Conservation (phyloP, 1,140 invertebrate genomes). For the Centruroides sculpturatus region DNA sequence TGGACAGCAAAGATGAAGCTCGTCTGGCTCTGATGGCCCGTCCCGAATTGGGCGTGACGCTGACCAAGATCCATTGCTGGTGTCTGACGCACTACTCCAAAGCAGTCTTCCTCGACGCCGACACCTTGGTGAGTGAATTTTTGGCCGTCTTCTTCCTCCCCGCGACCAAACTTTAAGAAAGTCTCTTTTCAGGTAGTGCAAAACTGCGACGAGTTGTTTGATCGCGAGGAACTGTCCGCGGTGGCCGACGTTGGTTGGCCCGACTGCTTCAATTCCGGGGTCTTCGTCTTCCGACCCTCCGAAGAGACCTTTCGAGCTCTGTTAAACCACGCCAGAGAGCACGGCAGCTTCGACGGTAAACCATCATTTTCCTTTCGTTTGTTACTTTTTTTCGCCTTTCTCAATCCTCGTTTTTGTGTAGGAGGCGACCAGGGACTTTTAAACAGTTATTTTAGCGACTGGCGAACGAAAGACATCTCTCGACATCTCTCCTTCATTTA, state of each 20-base stretch:
- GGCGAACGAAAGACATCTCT: slow-evolving; percentile 77
- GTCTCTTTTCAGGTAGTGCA: slow-evolving; percentile 39
- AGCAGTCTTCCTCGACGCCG: slow-evolving; percentile 91
- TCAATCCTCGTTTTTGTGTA: background rate
- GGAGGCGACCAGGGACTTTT: slow-evolving; percentile 81
- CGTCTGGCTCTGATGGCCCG: slow-evolving; percentile 74
- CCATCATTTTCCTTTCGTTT: background rate
- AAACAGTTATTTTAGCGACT: slow-evolving; percentile 84
- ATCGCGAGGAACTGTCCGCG: slow-evolving; percentile 85
- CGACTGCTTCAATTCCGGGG: slow-evolving; percentile 83
- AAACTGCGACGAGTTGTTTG: slow-evolving; percentile 88
- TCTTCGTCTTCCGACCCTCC: slow-evolving; percentile 80
- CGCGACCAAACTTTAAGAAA: no score
- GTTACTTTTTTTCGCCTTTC: background rate
- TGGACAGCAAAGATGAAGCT: slow-evolving; percentile 76
- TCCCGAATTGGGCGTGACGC: slow-evolving; percentile 86
- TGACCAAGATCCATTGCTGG: slow-evolving; percentile 90
- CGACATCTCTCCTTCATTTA: slow-evolving; percentile 94
- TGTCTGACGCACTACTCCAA: slow-evolving; percentile 77
- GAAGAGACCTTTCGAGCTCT: slow-evolving; percentile 63
- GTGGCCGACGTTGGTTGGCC: slow-evolving; percentile 93
- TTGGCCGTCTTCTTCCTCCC: background rate
- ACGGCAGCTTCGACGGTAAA: slow-evolving; percentile 82
- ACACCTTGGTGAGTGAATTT: slow-evolving; percentile 48
- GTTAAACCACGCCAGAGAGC: slow-evolving; percentile 52